Base-by-base conservation (phyloP, 2,888 invertebrate species). In the Slavum lentiscoides region DNA sequence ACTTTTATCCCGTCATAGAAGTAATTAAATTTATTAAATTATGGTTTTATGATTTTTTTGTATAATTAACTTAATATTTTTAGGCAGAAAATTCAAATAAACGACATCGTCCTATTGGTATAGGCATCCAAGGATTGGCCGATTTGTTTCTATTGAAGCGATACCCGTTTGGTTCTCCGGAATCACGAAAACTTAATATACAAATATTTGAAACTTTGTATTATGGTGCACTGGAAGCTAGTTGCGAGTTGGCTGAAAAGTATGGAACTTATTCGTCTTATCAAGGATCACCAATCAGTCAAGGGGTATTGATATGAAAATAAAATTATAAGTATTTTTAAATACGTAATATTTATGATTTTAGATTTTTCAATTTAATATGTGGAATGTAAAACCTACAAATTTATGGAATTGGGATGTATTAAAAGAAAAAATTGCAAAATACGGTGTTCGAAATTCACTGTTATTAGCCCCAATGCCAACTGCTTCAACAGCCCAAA, bases 131-230 rank as follows among this genome's bases (percentile, higher is more conserved):
- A 88, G 99, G 98, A 6, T 88, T 99, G 83, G 99, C 99, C 0
- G 99, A 99, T 88, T 92, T 98, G 17, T 97, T 98, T 87, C 93
- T 98, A 83, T 87, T 97, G 69, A 93, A 98, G 94, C 90, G 97
- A 70, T 90, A 91, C 86, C 95, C 98, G 1, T 99, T 97, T 86
- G 98, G 97, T 85, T 94, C 95, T 85, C 90, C 92, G 75, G 90
- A 93, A 85, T 97, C 98, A 0, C 89, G 91, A 82, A 88, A 92
- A 84, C 88, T 99, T 37, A 99, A 99, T 87, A 93, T 92, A 84
- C 93, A 97, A 86, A 97, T 99, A 84, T 99, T 99, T 87, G 98
- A 99, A 89, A 98, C 98, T 0, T 92, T 99, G 84, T 99, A 99
- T 86, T 97, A 93, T 87, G 96, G 94, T n/a, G 96, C 98, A 0